Base-by-base conservation (phyloP, 2,888 invertebrate genomes). In the Drosophila leonis region DNA sequence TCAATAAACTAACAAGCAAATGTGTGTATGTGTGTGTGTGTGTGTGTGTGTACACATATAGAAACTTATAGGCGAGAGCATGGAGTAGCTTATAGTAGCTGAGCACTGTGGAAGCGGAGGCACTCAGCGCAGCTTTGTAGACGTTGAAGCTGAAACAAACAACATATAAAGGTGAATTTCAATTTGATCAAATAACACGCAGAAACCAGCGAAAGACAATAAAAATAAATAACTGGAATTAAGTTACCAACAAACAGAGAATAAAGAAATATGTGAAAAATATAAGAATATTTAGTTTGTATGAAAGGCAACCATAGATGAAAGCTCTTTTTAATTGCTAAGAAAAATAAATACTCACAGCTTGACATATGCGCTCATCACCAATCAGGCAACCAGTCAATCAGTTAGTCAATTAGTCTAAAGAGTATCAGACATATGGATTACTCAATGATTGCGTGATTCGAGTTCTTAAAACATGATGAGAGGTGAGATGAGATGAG, bases 1-100 rank as follows among this genome's bases (percentile, higher is more conserved):
- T 84, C 84, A 84, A 85, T 84, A 84, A 85, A 85, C 88, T 83
- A 88, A 85, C 84, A 84, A 85, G 71, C 81, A 83, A 78, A 84
- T 31, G 39, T 56, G 39, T 57, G 46, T 56, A 41, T 73, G 55
- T 64, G 20, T 42, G 12, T 20, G 20, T 5, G 3, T 8, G 9
- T 39, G 9, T 39, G 9, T 41, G 18, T 18, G 42, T 42, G 42
- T 6, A 5, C 33, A 37, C 61, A 44, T 68, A 76, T 64, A 55
- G 31, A 42, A 77, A 63, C 78, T 56, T 65, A 73, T 69, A 73
- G 61, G 6, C 24, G 24, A 48, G n/a, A 29, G 31, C 41, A 62
- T 65, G 55, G 49, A 57, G 49, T 29, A 41, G 64, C 48, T 65
- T 70, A 55, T 59, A 57, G 49, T 18, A 41, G 64, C 48, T 35